phyloP scores from a whole-genome alignment of 1,140 invertebrate species.

The Drosophila mauritiana region DNA sequence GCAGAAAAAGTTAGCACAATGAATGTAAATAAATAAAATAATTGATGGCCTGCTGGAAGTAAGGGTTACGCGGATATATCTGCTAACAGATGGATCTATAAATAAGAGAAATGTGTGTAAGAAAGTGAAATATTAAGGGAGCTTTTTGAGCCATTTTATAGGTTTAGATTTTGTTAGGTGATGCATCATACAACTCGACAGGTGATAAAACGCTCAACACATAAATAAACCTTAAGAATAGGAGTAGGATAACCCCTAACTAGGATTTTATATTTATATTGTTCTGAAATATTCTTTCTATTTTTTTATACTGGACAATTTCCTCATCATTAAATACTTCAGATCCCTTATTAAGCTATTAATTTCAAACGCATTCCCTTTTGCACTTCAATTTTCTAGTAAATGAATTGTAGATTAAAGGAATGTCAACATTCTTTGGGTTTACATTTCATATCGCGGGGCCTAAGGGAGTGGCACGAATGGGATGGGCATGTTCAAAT shows the following conservation, averaged over 20 bases:
- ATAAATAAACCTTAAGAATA: not conserved
- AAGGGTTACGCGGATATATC: constrained; percentile 29
- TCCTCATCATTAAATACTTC: not conserved
- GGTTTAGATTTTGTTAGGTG: too few relatives aligned
- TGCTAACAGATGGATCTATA: constrained; percentile 14
- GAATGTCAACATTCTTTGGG: constrained; percentile 32
- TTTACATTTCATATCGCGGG: constrained; percentile 14
- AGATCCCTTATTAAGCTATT: constrained; percentile 20
- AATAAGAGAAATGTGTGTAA: not conserved
- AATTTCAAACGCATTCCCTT: constrained; percentile 18
- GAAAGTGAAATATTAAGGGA: not conserved
- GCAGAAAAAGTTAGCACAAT: constrained; percentile 27
- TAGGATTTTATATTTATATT: too few relatives aligned
- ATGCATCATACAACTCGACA: not conserved
- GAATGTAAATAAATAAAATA: constrained; percentile 42
- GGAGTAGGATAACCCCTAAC: not conserved
- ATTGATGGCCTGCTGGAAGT: constrained; percentile 19
- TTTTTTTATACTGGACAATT: not conserved
- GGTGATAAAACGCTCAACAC: not conserved
- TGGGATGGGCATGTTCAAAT: constrained; percentile 22
- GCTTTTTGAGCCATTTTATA: not conserved
- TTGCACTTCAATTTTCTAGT: constrained; percentile 20
- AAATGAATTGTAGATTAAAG: constrained; percentile 35
- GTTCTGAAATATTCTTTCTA: not conserved
- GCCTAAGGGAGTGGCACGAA: not conserved